Conservation (phyloP, 1,140 invertebrate species). For the Acromyrmex heyeri region DNA sequence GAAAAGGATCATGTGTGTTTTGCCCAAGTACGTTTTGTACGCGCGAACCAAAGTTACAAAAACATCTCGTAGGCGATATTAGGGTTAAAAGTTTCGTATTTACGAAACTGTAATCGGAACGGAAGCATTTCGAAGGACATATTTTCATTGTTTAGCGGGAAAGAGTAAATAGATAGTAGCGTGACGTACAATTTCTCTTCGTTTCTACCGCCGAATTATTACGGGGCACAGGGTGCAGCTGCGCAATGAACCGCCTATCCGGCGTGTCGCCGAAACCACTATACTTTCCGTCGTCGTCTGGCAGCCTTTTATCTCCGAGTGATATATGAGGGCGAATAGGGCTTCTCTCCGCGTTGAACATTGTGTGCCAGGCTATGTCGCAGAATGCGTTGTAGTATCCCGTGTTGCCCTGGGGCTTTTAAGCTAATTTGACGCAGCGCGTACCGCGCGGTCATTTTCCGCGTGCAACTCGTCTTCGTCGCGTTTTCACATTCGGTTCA, state of each 20-base stretch:
- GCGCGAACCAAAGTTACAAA: neutral
- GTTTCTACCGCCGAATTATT: conserved; percentile 62
- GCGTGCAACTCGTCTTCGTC: conserved; percentile 16
- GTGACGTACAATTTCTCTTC: conserved; percentile 62
- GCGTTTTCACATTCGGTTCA: neutral
- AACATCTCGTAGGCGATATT: neutral
- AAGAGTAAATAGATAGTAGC: conserved; percentile 42
- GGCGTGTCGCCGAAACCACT: conserved; percentile 73
- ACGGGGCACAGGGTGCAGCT: conserved; percentile 58
- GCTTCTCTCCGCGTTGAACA: conserved; percentile 52
- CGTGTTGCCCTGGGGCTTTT: conserved; percentile 67
- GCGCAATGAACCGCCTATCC: conserved; percentile 56
- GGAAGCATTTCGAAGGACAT: neutral
- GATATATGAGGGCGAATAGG: conserved; percentile 71
- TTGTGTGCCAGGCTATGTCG: conserved; percentile 22
- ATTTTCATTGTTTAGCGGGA: conserved; percentile 39
- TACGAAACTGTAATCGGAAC: neutral
- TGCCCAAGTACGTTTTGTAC: neutral
- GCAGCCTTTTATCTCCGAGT: conserved; percentile 74
- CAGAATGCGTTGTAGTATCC: conserved; percentile 12
- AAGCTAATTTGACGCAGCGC: conserved; percentile 70
- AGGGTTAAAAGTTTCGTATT: neutral
- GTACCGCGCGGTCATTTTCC: conserved; percentile 20
- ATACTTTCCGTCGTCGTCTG: conserved; percentile 72
- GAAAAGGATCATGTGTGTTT: neutral